These are phyloP conservation scores for Vireo altiloquus DNA, from an alignment of 2,113 vertebrate species.

Conservation along the genomic window DNA sequence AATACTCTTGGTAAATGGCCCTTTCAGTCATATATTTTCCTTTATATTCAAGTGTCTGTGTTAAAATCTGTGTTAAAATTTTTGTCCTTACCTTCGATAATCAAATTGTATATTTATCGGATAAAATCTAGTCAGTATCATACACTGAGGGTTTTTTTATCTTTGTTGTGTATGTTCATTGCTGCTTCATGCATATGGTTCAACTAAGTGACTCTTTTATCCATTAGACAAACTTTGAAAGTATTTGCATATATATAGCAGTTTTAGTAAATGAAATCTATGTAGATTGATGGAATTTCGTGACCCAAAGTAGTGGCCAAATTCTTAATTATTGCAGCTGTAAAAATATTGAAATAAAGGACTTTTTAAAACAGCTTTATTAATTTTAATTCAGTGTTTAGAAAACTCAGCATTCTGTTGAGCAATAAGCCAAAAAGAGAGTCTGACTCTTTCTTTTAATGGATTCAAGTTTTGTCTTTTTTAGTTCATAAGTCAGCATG, in stretches of 20 bases:
- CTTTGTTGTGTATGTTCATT: not conserved
- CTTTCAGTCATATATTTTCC: not conserved
- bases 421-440: not conserved
- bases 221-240: not conserved
- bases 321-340: slow-evolving; percentile 29
- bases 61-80: not conserved
- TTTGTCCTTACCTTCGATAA: not conserved
- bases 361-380: slow-evolving; percentile 8
- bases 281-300: not conserved
- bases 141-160: not conserved
- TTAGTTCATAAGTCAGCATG: slow-evolving; percentile 14
- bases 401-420: slow-evolving; percentile 1
- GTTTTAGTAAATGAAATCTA: not conserved
- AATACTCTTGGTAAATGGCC: not conserved
- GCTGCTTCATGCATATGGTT: not conserved
- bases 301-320: not conserved
- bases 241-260: not conserved
- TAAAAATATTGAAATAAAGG: not conserved
- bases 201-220: not conserved
- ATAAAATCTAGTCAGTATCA: not conserved
- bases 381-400: slow-evolving; percentile 31
- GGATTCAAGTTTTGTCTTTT: slow-evolving; percentile 32
- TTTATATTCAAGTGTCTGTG: not conserved
- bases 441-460: not conserved
- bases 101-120: not conserved